Evolutionary conservation across 2,113 vertebrate genomes (phyloP).

Genomic region (Heptranchias perlo): DNA sequence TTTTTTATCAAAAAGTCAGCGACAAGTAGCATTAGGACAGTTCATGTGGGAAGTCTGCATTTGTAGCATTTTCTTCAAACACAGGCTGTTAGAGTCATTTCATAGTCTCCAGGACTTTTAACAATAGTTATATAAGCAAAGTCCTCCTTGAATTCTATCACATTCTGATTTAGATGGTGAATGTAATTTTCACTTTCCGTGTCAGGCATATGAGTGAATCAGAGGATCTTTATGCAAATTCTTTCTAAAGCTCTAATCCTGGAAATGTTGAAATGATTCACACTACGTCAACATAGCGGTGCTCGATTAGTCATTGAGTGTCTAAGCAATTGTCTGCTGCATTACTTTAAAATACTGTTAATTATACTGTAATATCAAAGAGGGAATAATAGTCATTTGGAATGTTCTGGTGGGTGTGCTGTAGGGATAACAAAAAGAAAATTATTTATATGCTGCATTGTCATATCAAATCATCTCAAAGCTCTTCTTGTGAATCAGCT

Average conservation of each 20-base stretch:
- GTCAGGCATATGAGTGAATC: not conserved
- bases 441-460: not conserved
- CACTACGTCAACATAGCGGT: not conserved
- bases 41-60: not conserved
- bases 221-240: not conserved
- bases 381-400: not conserved
- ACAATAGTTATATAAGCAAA: not conserved
- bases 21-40: not conserved
- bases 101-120: not conserved
- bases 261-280: not conserved
- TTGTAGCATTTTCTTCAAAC: not conserved
- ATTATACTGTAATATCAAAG: not conserved
- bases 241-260: not conserved
- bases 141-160: not conserved
- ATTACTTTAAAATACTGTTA: not conserved
- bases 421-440: not conserved
- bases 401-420: not conserved
- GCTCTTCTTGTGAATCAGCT: too few species aligned
- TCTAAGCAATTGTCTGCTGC: not conserved
- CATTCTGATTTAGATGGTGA: not conserved
- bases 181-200: not conserved
- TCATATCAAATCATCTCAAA: not conserved
- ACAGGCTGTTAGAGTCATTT: not conserved
- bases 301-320: not conserved
- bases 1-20: not conserved